These are phyloP conservation scores for Amorpha juglandis DNA, from an alignment of 2,888 invertebrate species.

Conservation along the genomic window DNA sequence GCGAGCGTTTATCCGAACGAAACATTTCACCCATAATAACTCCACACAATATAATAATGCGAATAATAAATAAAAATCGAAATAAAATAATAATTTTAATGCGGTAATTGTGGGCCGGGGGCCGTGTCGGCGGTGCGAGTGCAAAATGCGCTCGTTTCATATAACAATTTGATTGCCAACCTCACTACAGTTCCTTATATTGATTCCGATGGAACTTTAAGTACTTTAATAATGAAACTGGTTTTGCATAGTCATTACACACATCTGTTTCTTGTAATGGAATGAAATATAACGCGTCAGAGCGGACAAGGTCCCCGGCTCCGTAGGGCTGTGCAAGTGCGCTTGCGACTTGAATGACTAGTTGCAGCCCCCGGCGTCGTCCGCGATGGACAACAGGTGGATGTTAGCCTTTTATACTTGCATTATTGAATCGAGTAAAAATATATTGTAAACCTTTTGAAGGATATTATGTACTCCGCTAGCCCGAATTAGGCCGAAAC, in stretches of 20 bases:
- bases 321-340: not conserved
- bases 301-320: conserved; percentile 11
- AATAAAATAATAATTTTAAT: conserved; percentile 84
- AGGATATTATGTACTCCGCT: too few relatives aligned
- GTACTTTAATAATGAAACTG: conserved; percentile 57
- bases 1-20: conserved; percentile 82
- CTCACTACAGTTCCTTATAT: conserved; percentile 61
- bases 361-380: conserved; percentile 1
- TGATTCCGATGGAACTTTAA: conserved; percentile 68
- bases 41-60: conserved; percentile 85
- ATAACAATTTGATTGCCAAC: conserved; percentile 67
- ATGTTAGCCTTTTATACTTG: not conserved
- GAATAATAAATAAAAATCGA: conserved; percentile 84
- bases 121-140: conserved; percentile 40
- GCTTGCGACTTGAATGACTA: not conserved
- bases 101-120: conserved; percentile 81
- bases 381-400: not conserved
- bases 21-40: conserved; percentile 85
- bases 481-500: too few relatives aligned
- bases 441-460: not conserved
- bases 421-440: not conserved
- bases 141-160: conserved; percentile 68
- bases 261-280: conserved; percentile 39
- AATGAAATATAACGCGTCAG: conserved; percentile 31
- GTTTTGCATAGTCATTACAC: conserved; percentile 44